Percentiles rank a stretch among this genome's conserved stretches.
These are phyloP conservation scores for Carassius auratus DNA, from an alignment of 2,113 vertebrate genomes.

Conservation along the genomic window DNA sequence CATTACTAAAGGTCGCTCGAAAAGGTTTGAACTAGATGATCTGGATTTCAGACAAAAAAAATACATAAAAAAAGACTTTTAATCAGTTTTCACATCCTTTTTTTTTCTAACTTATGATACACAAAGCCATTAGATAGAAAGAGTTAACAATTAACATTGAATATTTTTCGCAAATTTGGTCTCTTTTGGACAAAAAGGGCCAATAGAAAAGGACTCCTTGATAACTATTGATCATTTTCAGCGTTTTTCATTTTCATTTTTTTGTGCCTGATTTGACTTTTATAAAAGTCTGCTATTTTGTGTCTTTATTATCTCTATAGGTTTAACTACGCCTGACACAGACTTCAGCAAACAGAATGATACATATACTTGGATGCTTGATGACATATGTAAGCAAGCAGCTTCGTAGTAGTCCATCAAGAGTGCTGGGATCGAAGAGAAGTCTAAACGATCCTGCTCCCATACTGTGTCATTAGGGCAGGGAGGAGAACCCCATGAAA, in stretches of 20 bases:
- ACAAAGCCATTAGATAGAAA: not conserved
- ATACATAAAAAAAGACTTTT: too few species aligned
- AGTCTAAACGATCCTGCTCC: constrained; percentile 82
- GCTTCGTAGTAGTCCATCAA: constrained; percentile 52
- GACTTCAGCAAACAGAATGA: not conserved
- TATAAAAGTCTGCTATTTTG: not conserved
- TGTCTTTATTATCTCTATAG: not conserved
- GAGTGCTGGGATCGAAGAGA: constrained; percentile 69
- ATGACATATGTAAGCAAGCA: constrained; percentile 19
- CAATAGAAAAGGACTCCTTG: not conserved
- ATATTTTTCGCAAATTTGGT: not conserved
- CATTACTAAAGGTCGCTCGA: constrained; percentile 65
- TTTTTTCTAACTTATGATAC: not conserved
- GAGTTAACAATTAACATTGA: not conserved
- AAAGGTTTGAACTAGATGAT: constrained; percentile 27
- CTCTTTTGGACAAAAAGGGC: not conserved
- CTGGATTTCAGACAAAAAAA: not conserved
- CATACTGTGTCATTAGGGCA: constrained; percentile 86
- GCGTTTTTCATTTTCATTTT: not conserved
- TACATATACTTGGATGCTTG: not conserved
- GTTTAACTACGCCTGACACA: not conserved
- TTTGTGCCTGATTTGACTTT: not conserved
- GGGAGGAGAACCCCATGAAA: constrained; percentile 85
- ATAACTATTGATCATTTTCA: not conserved
- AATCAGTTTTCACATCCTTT: not conserved